Base-by-base conservation (phyloP, 2,888 invertebrate species). In the Chymomyza caudatula region DNA sequence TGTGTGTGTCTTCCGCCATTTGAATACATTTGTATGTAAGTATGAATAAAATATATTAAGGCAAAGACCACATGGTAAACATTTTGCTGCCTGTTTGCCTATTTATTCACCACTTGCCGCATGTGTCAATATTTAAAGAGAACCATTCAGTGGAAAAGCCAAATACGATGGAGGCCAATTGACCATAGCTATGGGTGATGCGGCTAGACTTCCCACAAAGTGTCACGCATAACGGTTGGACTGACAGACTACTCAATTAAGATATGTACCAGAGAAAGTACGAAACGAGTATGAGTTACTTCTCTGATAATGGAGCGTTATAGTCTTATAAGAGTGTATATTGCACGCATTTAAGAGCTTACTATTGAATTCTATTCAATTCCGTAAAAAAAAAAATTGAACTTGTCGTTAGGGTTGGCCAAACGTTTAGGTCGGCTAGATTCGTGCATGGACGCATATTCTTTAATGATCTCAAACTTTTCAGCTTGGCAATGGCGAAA, bases 21-120 rank as follows among this genome's bases (percentile, higher is more conserved):
- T 47, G 47, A 17, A 47, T n/a, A 47, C 15, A 17, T 47, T 8
- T 4, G n/a, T 47, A 17, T 17, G 47, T 17, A 17, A 47, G 19
- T 47, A 15, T 47, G 47, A 47, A 19, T 19, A 19, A 17, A 47
- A 47, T 47, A 54, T 54, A 47, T 37, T 37, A 37, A 11, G 56
- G 51, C 53, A n/a, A 47, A 54, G 25, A 23, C 57, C 60, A 70
- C 65, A 69, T 70, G 69, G 53, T 17, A 23, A 29, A 22, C 64
- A 65, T 61, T 67, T 47, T 47, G 47, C 19, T 47, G 47, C 1
- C 8, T 47, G 47, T 19, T 19, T 19, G 47, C 15, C 47, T 15
- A 15, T 19, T 47, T 17, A 47, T 47, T 47, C 19, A 15, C 17
- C 53, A 63, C 47, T 67, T 61, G 29, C 19, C 43, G 20, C 6